Percentiles rank a stretch among this genome's conserved stretches.
phyloP scores from a whole-genome alignment of 2,113 vertebrate genomes.

The Tachysurus fulvidraco region DNA sequence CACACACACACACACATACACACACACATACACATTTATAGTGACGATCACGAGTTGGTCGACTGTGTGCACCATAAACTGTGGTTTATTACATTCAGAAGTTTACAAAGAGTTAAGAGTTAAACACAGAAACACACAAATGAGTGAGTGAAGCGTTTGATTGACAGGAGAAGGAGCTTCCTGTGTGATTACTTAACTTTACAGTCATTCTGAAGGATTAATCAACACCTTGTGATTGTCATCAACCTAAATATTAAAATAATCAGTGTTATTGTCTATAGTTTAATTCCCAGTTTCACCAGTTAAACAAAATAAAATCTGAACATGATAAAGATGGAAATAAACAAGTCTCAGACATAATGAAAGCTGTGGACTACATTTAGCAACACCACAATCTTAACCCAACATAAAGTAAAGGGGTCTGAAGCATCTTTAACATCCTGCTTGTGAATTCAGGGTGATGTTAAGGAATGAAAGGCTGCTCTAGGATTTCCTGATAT shows the following conservation, averaged over 20 bases:
- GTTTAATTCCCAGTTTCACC: neutral
- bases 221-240: neutral
- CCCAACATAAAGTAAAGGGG: neutral
- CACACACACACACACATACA: neutral
- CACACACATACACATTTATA: neutral
- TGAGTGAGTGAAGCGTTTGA: neutral
- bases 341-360: neutral
- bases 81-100: neutral
- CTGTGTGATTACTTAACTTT: neutral
- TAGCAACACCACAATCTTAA: too few relatives aligned
- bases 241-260: neutral
- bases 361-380: neutral
- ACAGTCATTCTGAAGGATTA: neutral
- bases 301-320: neutral
- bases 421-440: neutral
- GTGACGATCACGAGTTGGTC: neutral
- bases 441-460: neutral
- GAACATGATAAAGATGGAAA: neutral
- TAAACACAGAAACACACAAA: neutral
- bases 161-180: neutral
- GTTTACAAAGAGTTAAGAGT: neutral
- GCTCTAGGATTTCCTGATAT: slow-evolving; percentile 41
- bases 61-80: neutral
- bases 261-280: neutral
- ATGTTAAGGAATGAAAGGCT: slow-evolving; percentile 35